A percentile compares a stretch with the other conserved stretches of the same genome.
Evolutionary conservation across 1,140 invertebrate genomes (phyloP).

Genomic region (Bombus terrestris): DNA sequence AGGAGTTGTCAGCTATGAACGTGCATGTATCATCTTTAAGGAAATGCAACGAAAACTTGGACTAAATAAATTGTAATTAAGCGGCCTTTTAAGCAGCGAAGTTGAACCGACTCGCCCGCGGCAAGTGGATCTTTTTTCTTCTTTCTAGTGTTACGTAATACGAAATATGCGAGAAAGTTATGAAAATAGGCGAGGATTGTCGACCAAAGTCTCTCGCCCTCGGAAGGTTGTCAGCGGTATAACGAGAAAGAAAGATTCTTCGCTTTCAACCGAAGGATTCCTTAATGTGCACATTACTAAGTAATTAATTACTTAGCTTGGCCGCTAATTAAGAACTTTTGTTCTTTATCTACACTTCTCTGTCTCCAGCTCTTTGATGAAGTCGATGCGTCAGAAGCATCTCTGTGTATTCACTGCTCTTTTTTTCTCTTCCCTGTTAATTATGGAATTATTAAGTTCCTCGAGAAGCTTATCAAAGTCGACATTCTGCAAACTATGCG

Average conservation of each 20-base stretch:
- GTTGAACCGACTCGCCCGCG: slow-evolving; percentile 12
- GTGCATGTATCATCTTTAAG: slow-evolving; percentile 24
- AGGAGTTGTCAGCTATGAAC: background rate
- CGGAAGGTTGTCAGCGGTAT: no score
- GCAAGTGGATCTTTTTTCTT: slow-evolving; percentile 1
- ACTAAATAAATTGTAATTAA: slow-evolving; percentile 41
- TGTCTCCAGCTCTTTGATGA: background rate
- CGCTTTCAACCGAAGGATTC: background rate
- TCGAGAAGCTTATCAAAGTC: background rate
- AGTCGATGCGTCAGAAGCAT: background rate
- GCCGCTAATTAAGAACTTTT: slow-evolving; percentile 25
- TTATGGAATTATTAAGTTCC: slow-evolving; percentile 12
- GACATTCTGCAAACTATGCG: background rate
- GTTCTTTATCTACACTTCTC: background rate
- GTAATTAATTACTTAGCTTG: slow-evolving; percentile 25
- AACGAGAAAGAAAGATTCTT: slow-evolving; percentile 11
- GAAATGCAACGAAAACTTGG: slow-evolving; percentile 18
- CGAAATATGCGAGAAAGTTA: slow-evolving; percentile 28
- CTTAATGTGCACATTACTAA: slow-evolving; percentile 8
- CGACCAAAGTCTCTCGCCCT: background rate
- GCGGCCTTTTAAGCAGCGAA: slow-evolving; percentile 24
- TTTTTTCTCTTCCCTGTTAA: background rate
- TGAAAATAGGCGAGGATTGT: slow-evolving; percentile 19
- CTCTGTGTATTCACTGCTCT: background rate
- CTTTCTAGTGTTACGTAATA: background rate